Base-by-base conservation (phyloP, 2,797 vertebrate genomes). In the Gobio occitaniae region DNA sequence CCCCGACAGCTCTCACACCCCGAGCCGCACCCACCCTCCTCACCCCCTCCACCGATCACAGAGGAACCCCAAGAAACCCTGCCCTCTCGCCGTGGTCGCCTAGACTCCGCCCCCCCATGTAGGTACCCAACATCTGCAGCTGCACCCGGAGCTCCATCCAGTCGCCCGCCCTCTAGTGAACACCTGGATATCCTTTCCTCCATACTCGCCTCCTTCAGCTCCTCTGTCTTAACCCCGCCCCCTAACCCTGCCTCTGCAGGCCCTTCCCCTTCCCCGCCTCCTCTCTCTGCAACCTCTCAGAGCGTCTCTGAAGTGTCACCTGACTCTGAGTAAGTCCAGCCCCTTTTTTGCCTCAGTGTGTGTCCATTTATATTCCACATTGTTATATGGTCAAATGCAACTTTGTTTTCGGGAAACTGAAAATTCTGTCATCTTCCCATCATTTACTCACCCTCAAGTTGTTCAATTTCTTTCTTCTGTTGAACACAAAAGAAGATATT, bases 151-250 rank as follows among this genome's bases (percentile, higher is more conserved):
- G 90, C 95, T 3, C 75, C 96, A 68, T 94, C 97, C 71, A 96
- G 94, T 91, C 95, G 95, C 4, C 97, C 97, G 63, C 97, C 97
- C 6, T 99, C 98, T 90, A 97, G 95, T 17, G 98, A 99, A 92
- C 97, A 99, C 87, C 95, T 99, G 93, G 98, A 99, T 90, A 98
- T 99, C 80, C 96, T 99, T 82, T 99, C 98, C 89, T 99, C 98
- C 65, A 99, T 99, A 91, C 96, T 99, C 68, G 97, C 98, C 63
- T 99, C 98, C 84, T 99, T 99, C 93, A 98, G 94, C 91, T 96
- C 97, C 90, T 95, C 96, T 0, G 95, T 96, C 85, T 96, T 99
- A 93, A 95, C 95, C 90, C 97, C 96, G 79, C 96, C 97, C 82
- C 93, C 95, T 81, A 93, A 95, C 0, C 95, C 95, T 10, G 92